A percentile compares a stretch with the other conserved stretches of the same genome.
Conservation (phyloP, 2,113 vertebrate genomes). For the Centropus unirufus region DNA sequence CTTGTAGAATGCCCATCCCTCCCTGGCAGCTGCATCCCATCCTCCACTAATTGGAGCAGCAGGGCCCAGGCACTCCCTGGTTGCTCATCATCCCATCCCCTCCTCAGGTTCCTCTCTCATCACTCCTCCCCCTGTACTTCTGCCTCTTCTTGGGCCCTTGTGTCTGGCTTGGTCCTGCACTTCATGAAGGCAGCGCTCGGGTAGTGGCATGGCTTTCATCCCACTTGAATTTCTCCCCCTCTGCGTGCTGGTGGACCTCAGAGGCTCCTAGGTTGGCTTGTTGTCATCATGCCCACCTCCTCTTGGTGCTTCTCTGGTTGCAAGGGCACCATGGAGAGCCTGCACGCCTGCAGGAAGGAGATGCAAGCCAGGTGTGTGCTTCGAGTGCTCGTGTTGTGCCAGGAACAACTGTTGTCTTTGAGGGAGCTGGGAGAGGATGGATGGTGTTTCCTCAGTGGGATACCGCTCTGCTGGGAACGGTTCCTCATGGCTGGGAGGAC, state of each 20-base stretch:
- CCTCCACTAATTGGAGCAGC: neutral
- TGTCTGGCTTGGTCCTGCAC: accelerated
- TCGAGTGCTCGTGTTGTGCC: neutral
- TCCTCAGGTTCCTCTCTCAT: neutral
- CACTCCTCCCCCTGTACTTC: accelerated
- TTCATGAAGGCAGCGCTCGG: accelerated
- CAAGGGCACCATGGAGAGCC: no score
- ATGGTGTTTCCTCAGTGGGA: accelerated
- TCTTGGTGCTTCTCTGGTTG: neutral
- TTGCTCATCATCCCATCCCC: neutral
- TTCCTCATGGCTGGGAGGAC: neutral
- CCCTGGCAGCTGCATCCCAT: accelerated
- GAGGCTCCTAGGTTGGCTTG: neutral
- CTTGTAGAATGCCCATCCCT: neutral
- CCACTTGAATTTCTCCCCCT: neutral
- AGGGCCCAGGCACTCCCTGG: neutral
- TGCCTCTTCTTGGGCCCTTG: neutral
- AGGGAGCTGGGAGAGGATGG: neutral
- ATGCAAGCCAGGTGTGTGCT: neutral
- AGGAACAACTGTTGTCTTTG: neutral
- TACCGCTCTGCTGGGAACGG: neutral
- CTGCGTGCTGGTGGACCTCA: accelerated
- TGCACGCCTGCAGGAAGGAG: neutral
- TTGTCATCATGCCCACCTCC: neutral
- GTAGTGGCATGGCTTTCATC: neutral